Conservation (phyloP, 2,888 invertebrate genomes). For the Cephus spinipes region DNA sequence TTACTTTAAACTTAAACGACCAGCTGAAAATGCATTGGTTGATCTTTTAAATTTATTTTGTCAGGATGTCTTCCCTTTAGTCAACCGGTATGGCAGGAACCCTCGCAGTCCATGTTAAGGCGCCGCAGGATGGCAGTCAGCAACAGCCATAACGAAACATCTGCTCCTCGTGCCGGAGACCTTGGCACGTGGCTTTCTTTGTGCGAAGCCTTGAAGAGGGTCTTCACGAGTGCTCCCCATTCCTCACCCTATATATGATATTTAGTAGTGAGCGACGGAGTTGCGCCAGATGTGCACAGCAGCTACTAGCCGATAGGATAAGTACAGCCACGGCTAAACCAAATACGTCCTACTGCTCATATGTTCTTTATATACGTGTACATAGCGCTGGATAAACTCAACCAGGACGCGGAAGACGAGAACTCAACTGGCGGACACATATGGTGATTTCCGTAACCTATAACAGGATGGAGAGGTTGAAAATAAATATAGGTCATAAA, state of each 20-base stretch:
- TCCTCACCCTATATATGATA: background rate
- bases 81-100: background rate
- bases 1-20: background rate
- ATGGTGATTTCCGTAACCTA: background rate
- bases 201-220: slow-evolving; percentile 21
- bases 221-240: slow-evolving; percentile 7
- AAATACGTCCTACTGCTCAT: background rate
- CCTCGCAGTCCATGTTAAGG: background rate
- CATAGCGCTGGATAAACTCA: background rate
- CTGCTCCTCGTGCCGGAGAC: slow-evolving; percentile 15
- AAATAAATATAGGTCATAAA: background rate
- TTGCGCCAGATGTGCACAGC: slow-evolving; percentile 6
- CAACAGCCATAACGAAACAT: background rate
- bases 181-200: slow-evolving; percentile 39
- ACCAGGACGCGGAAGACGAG: background rate
- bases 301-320: background rate
- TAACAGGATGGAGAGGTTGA: background rate
- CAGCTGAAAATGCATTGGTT: background rate
- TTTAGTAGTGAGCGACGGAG: background rate
- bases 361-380: background rate
- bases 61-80: background rate
- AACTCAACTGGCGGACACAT: background rate
- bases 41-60: background rate
- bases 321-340: background rate
- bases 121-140: background rate